Percentiles rank a stretch among this genome's conserved stretches.
phyloP scores from a whole-genome alignment of 2,797 vertebrate species.

The Falco cherrug region DNA sequence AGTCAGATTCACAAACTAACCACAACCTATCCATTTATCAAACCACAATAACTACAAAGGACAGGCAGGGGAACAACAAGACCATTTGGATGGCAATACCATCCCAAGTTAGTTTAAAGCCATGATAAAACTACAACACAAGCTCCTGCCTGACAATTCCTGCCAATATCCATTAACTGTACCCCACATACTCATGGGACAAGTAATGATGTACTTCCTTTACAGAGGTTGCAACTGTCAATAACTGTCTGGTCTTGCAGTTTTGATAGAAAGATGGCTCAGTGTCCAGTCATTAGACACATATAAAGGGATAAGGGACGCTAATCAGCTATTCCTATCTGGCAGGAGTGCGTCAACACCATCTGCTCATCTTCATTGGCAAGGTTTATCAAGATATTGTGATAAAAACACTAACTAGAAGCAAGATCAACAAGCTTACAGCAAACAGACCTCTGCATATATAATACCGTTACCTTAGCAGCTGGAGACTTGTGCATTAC shows the following conservation, averaged over 20 bases:
- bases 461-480: constrained; percentile 89
- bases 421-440: not conserved
- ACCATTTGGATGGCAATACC: not conserved
- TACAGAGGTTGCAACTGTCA: not conserved
- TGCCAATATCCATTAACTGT: not conserved
- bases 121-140: not conserved
- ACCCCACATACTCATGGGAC: not conserved
- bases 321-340: not conserved
- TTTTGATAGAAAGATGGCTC: not conserved
- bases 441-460: not conserved
- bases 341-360: not conserved
- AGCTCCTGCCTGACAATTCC: not conserved
- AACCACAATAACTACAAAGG: not conserved
- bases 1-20: not conserved
- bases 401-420: not conserved
- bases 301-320: not conserved
- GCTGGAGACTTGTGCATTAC: constrained; percentile 98
- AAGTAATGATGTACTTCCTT: not conserved
- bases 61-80: not conserved
- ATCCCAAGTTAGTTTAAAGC: not conserved
- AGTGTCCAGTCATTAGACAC: not conserved
- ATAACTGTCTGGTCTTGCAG: not conserved
- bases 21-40: not conserved
- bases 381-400: not conserved
- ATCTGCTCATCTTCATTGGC: not conserved